phyloP scores from a whole-genome alignment of 2,113 vertebrate species.

The Platanista minor region DNA sequence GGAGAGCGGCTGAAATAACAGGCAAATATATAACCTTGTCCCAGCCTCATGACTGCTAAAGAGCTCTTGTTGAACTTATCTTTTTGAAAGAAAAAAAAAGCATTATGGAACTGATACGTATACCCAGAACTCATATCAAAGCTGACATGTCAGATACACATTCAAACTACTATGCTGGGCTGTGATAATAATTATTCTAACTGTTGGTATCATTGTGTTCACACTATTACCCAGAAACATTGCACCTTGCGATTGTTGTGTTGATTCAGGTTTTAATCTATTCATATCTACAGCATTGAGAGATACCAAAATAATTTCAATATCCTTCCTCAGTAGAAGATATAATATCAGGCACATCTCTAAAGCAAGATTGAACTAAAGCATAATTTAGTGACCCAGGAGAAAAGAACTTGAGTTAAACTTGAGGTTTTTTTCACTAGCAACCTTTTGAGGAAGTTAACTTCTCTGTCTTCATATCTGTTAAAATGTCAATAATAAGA shows the following conservation, averaged over 20 bases:
- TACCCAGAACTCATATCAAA: slow-evolving; percentile 61
- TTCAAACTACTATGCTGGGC: slow-evolving; percentile 43
- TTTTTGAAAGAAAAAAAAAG: slow-evolving; percentile 39
- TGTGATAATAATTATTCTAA: slow-evolving; percentile 65
- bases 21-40: slow-evolving; percentile 56
- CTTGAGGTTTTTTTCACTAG: background rate
- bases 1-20: slow-evolving; percentile 7
- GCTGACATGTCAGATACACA: slow-evolving; percentile 60
- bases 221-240: slow-evolving; percentile 66
- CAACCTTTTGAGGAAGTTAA: background rate
- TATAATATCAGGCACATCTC: background rate
- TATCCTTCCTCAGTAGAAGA: slow-evolving; percentile 16
- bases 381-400: background rate
- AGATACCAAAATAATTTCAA: slow-evolving; percentile 52
- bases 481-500: slow-evolving; percentile 8
- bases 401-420: slow-evolving; percentile 30
- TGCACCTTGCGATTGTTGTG: slow-evolving; percentile 71
- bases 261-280: slow-evolving; percentile 74
- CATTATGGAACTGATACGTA: slow-evolving; percentile 52
- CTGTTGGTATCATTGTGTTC: slow-evolving; percentile 50
- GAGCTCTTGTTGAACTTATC: slow-evolving; percentile 68
- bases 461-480: background rate
- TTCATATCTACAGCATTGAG: slow-evolving; percentile 56
- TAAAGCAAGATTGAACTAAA: slow-evolving; percentile 36
- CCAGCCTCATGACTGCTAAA: slow-evolving; percentile 63